phyloP scores from a whole-genome alignment of 2,113 vertebrate genomes.

The Oryzias javanicus region DNA sequence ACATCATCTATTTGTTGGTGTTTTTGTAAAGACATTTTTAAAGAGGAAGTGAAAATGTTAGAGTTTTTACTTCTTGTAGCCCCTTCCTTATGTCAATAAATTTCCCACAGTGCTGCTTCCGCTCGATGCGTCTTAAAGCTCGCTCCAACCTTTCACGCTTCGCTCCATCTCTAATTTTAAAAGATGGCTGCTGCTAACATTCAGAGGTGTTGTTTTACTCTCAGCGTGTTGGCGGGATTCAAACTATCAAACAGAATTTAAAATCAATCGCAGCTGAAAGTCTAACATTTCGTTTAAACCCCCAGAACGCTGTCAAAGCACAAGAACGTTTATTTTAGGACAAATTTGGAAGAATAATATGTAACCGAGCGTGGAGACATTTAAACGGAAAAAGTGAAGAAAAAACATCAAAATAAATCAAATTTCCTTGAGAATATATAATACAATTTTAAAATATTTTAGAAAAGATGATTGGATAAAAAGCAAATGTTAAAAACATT shows the following conservation, averaged over 20 bases:
- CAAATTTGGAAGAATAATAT: too few species aligned
- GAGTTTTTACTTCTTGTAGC: conserved; percentile 59
- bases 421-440: too few species aligned
- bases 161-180: conserved; percentile 4
- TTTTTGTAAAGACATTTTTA: conserved; percentile 54
- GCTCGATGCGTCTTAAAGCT: conserved; percentile 29
- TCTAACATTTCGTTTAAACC: too few species aligned
- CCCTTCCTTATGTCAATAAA: conserved; percentile 51
- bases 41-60: conserved; percentile 48
- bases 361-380: too few species aligned
- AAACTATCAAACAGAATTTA: background rate
- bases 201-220: background rate
- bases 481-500: too few species aligned
- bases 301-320: too few species aligned
- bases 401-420: too few species aligned
- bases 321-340: too few species aligned
- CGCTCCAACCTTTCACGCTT: conserved; percentile 20
- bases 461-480: too few species aligned
- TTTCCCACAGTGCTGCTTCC: conserved; percentile 24
- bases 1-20: conserved; percentile 14
- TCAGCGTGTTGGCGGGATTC: background rate
- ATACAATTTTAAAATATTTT: too few species aligned
- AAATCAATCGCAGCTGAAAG: background rate
- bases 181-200: background rate
- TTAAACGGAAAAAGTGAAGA: too few species aligned